Evolutionary conservation across 2,888 invertebrate species (phyloP).

Genomic region (Elaeidobius kamerunicus): DNA sequence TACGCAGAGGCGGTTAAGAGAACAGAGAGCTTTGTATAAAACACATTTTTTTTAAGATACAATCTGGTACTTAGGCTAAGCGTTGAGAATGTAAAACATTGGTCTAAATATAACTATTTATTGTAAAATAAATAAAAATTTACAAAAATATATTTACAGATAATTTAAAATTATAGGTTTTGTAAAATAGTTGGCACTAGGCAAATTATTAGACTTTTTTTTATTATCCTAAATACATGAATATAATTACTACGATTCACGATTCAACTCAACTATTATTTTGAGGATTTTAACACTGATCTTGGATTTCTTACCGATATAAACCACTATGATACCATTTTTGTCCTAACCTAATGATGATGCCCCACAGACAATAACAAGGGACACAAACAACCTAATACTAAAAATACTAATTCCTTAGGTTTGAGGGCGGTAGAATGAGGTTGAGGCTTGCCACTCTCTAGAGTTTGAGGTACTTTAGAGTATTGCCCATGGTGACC

Average conservation of each 20-base stretch:
- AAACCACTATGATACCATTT: not conserved
- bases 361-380: conserved; percentile 89
- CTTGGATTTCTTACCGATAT: not conserved
- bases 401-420: conserved; percentile 78
- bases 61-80: too few relatives aligned
- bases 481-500: conserved; percentile 47
- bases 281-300: not conserved
- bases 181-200: conserved; percentile 1
- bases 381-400: conserved; percentile 85
- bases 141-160: conserved; percentile 5
- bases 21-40: too few relatives aligned
- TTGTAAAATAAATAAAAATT: conserved; percentile 8
- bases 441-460: conserved; percentile 37
- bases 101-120: conserved; percentile 1
- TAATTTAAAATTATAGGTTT: not conserved
- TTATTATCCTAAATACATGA: not conserved
- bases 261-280: not conserved
- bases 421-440: conserved; percentile 48
- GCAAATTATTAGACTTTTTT: not conserved
- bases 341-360: conserved; percentile 57
- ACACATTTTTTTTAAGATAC: not conserved
- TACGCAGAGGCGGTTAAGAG: too few relatives aligned
- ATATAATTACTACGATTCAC: too few relatives aligned
- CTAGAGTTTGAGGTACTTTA: conserved; percentile 47
- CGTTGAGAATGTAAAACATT: too few relatives aligned